Evolutionary conservation across 2,888 invertebrate genomes (phyloP).

Genomic region (Aphodius sticticus): DNA sequence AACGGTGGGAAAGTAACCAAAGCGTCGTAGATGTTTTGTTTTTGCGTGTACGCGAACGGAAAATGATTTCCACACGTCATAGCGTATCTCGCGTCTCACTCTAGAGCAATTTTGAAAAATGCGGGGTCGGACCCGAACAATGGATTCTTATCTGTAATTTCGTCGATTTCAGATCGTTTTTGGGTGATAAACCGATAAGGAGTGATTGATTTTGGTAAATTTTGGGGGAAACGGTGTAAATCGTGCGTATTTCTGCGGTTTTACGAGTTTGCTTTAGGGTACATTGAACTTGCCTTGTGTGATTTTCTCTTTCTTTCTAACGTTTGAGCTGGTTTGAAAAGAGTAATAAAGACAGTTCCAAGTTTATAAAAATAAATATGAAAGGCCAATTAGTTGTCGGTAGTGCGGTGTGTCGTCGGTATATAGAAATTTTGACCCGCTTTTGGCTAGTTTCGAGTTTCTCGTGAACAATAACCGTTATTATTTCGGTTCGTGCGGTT

Average conservation of each 20-base stretch:
- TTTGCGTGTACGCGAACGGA: slow-evolving; percentile 6
- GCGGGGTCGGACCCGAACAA: neutral
- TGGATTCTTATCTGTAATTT: slow-evolving; percentile 11
- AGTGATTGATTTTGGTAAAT: neutral
- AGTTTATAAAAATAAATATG: slow-evolving; percentile 61
- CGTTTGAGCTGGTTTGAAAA: slow-evolving; percentile 58
- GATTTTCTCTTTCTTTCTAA: slow-evolving; percentile 59
- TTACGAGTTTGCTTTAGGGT: slow-evolving; percentile 40
- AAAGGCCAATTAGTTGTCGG: slow-evolving; percentile 57
- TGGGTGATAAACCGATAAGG: slow-evolving; percentile 8
- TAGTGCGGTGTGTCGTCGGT: slow-evolving; percentile 40
- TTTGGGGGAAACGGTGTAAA: neutral
- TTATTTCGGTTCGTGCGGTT: slow-evolving; percentile 36
- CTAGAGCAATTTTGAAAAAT: slow-evolving; percentile 17
- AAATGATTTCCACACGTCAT: slow-evolving; percentile 19
- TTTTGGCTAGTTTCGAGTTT: slow-evolving; percentile 56
- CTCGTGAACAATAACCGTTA: slow-evolving; percentile 56
- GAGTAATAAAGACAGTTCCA: slow-evolving; percentile 45
- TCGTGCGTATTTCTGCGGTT: neutral
- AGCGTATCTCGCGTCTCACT: slow-evolving; percentile 8
- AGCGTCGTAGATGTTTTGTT: neutral
- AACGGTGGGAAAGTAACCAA: neutral
- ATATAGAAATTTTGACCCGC: slow-evolving; percentile 59
- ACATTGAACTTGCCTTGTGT: slow-evolving; percentile 56
- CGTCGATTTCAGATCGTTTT: neutral